A percentile compares a stretch with the other conserved stretches of the same genome.
These are phyloP conservation scores for Helicolenus hilgendorfi DNA, from an alignment of 2,797 vertebrate species.

Conservation along the genomic window DNA sequence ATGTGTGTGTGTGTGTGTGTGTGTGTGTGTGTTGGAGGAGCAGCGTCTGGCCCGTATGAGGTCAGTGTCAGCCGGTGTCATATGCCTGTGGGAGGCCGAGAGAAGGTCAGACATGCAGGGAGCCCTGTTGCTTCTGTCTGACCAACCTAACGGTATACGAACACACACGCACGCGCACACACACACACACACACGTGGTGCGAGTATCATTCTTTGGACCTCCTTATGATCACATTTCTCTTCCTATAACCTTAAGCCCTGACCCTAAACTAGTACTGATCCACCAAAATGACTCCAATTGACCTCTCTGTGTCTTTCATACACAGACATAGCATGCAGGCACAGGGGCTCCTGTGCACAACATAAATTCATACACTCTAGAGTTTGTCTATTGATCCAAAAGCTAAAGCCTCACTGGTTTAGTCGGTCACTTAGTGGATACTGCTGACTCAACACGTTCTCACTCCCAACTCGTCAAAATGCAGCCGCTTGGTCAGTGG, in stretches of 20 bases:
- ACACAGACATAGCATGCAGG: not conserved
- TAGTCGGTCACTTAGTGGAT: not conserved
- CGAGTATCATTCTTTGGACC: not conserved
- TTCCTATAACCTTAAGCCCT: not conserved
- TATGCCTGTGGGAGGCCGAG: conserved; percentile 14
- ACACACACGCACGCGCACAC: not conserved
- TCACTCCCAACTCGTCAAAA: not conserved
- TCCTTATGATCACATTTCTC: conserved; percentile 10
- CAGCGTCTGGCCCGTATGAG: not conserved
- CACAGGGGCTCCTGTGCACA: not conserved
- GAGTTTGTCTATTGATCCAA: not conserved
- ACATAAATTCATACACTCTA: not conserved
- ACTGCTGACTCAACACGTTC: not conserved
- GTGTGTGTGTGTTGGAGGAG: not conserved
- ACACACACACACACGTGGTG: not conserved
- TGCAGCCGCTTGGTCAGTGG: not conserved
- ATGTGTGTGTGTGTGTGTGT: not conserved
- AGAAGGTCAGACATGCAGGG: conserved; percentile 52
- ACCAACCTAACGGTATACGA: not conserved
- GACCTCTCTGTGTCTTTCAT: not conserved
- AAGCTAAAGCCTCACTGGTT: not conserved
- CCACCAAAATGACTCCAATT: not conserved
- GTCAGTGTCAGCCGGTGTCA: conserved; percentile 53
- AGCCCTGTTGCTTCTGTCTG: conserved; percentile 5
- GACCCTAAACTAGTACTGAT: not conserved